A percentile compares a stretch with the other conserved stretches of the same genome.
These are phyloP conservation scores for Mizuhopecten yessoensis DNA, from an alignment of 1,140 invertebrate genomes.

Conservation along the genomic window DNA sequence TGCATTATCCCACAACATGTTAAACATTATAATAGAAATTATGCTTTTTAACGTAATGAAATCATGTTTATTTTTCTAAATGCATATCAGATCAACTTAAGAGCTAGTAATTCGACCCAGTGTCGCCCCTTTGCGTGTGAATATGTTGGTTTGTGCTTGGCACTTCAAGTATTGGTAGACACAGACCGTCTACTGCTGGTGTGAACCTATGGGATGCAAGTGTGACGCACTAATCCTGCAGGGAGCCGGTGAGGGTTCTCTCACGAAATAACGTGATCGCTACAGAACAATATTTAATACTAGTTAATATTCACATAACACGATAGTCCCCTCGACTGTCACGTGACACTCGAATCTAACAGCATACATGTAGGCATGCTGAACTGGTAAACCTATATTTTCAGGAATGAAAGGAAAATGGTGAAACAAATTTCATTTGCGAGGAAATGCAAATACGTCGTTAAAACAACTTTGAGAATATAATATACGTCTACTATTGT, in stretches of 20 bases:
- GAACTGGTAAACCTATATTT: no score
- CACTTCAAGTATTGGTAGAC: not conserved
- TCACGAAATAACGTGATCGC: not conserved
- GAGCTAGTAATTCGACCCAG: no score
- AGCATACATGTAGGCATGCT: not conserved
- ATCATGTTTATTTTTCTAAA: no score
- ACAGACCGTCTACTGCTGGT: not conserved
- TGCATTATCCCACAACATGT: no score
- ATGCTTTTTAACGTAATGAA: no score
- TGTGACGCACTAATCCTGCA: not conserved
- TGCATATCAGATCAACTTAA: no score
- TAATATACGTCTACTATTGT: no score
- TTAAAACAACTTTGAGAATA: no score
- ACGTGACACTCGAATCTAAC: not conserved
- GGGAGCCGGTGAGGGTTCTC: not conserved
- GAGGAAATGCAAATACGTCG: no score
- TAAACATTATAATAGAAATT: no score
- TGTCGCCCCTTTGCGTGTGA: not conserved
- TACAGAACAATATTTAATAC: not conserved
- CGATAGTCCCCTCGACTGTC: not conserved
- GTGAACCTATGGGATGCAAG: not conserved
- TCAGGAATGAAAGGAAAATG: no score
- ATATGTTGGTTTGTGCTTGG: not conserved
- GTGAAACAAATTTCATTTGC: no score
- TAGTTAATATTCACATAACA: slow-evolving; percentile 22